Evolutionary conservation across 2,113 vertebrate genomes (phyloP).

Genomic region (Pachyramphus minor): DNA sequence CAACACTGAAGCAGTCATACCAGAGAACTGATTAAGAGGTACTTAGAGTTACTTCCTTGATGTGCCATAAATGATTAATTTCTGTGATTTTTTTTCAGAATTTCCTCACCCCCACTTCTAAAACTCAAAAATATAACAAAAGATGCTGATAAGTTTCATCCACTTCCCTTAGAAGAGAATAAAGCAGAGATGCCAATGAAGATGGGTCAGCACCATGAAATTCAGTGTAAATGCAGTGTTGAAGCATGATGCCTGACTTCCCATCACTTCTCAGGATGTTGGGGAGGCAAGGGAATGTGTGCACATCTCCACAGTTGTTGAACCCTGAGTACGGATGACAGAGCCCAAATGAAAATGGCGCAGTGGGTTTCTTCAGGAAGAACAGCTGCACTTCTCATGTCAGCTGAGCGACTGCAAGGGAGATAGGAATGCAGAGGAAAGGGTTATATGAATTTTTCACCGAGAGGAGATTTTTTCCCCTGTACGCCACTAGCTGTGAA

Average conservation of each 20-base stretch:
- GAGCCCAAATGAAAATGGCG: accelerated
- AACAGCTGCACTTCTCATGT: neutral
- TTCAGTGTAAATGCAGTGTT: accelerated
- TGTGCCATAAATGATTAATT: neutral
- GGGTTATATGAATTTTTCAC: accelerated
- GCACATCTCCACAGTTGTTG: accelerated
- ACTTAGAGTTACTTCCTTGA: neutral
- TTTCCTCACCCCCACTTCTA: accelerated
- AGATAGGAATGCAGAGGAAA: neutral
- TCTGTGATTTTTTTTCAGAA: accelerated
- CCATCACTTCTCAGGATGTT: accelerated
- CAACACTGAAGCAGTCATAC: neutral
- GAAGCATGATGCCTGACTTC: accelerated
- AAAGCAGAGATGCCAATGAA: neutral
- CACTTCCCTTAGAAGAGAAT: neutral
- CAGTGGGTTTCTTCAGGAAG: neutral
- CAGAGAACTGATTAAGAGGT: neutral
- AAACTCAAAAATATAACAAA: neutral
- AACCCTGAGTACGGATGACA: accelerated
- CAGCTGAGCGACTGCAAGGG: neutral
- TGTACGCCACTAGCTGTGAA: accelerated
- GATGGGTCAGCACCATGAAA: accelerated
- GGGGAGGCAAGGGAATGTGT: accelerated
- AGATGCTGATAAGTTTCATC: neutral
- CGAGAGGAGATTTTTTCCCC: neutral